phyloP scores from a whole-genome alignment of 2,797 vertebrate genomes.

The Paramormyrops hopkinsi region DNA sequence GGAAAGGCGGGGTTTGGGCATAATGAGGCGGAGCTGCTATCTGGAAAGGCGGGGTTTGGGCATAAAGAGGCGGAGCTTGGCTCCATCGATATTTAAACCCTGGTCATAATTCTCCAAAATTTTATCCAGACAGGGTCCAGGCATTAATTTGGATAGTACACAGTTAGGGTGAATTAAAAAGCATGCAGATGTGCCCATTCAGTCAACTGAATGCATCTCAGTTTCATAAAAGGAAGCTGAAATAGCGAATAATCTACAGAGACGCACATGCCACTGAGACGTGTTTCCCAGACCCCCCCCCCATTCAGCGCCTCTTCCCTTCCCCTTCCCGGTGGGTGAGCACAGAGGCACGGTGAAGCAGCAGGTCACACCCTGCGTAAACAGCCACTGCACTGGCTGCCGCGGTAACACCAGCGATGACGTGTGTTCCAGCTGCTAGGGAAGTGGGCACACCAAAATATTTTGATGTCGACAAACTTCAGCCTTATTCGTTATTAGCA shows the following conservation, averaged over 20 bases:
- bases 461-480: neutral
- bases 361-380: slow-evolving; percentile 63
- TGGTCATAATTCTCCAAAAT: slow-evolving; percentile 37
- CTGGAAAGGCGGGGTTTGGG: neutral
- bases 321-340: slow-evolving; percentile 24
- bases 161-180: slow-evolving; percentile 47
- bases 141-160: slow-evolving; percentile 34
- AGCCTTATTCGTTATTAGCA: neutral
- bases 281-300: neutral
- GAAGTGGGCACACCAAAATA: neutral
- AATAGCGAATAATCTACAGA: neutral
- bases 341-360: slow-evolving; percentile 50
- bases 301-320: neutral
- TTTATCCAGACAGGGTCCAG: slow-evolving; percentile 46
- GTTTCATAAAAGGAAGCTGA: neutral
- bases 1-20: neutral
- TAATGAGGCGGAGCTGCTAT: slow-evolving; percentile 8
- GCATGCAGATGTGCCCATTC: slow-evolving; percentile 6
- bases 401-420: neutral
- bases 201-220: slow-evolving; percentile 36
- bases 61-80: neutral
- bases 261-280: neutral
- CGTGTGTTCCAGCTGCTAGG: neutral
- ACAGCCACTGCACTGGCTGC: slow-evolving; percentile 60
- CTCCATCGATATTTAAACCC: neutral